Conservation (phyloP, 2,888 invertebrate genomes). For the Watsonalla cultraria region DNA sequence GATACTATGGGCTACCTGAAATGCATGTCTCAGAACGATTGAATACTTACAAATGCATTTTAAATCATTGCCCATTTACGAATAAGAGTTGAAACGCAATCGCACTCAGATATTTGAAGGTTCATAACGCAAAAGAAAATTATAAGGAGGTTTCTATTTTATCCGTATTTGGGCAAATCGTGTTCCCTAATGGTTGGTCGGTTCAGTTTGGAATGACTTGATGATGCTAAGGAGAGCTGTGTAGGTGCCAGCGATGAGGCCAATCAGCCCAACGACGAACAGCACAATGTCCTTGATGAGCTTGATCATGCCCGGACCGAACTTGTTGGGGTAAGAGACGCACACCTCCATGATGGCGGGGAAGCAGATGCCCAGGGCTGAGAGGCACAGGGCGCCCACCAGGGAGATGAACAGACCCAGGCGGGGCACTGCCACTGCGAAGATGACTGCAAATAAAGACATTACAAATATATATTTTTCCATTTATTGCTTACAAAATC, state of each 20-base stretch:
- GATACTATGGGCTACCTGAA: no score
- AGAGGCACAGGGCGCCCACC: slow-evolving; percentile 92
- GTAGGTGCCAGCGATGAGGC: slow-evolving; percentile 82
- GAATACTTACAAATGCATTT: no score
- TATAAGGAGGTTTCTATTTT: no score
- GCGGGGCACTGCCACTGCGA: slow-evolving; percentile 88
- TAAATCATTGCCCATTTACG: no score
- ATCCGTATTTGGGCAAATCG: no score
- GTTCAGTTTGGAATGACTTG: slow-evolving; percentile 37
- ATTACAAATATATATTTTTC: no score
- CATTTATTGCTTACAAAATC: no score
- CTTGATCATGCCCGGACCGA: slow-evolving; percentile 51
- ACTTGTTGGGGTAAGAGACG: slow-evolving; percentile 76
- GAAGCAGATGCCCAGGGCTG: slow-evolving; percentile 91
- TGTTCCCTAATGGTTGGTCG: neutral
- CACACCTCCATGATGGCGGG: slow-evolving; percentile 83
- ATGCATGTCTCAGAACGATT: no score
- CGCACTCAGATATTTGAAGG: no score
- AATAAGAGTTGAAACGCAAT: no score
- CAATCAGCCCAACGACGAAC: slow-evolving; percentile 80
- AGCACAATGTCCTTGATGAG: slow-evolving; percentile 74
- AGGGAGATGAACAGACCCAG: slow-evolving; percentile 88
- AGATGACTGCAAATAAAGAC: slow-evolving; percentile 78
- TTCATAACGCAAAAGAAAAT: no score
- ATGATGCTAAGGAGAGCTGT: slow-evolving; percentile 81